Evolutionary conservation across 2,888 invertebrate genomes (phyloP).

Genomic region (Catocala sponsa): DNA sequence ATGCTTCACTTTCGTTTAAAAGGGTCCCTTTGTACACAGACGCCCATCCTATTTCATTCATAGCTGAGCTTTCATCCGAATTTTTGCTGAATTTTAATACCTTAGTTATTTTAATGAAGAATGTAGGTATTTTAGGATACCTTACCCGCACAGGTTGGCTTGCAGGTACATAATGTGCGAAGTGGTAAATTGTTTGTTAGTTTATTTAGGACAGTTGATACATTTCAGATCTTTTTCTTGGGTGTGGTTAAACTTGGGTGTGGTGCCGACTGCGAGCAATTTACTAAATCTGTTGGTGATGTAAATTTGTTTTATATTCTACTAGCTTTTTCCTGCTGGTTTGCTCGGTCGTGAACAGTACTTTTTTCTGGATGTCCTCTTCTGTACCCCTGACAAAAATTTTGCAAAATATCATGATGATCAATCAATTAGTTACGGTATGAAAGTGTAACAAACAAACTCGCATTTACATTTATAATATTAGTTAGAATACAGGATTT

Average conservation of each 20-base stretch:
- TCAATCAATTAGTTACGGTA: too few relatives aligned
- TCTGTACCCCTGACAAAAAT: too few relatives aligned
- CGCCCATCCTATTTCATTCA: constrained; percentile 68
- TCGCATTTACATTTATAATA: too few relatives aligned
- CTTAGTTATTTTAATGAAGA: constrained; percentile 51
- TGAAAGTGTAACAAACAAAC: too few relatives aligned
- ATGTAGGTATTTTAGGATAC: constrained; percentile 43
- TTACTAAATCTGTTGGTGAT: too few relatives aligned
- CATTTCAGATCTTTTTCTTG: not conserved
- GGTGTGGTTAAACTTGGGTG: not conserved
- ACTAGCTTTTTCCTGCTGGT: too few relatives aligned
- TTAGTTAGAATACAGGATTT: too few relatives aligned
- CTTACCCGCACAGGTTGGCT: constrained; percentile 11
- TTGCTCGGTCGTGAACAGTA: too few relatives aligned
- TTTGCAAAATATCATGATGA: too few relatives aligned
- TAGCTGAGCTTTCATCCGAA: constrained; percentile 66
- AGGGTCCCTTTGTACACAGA: constrained; percentile 79
- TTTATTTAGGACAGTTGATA: constrained; percentile 4
- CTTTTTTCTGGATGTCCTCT: too few relatives aligned
- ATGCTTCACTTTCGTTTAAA: constrained; percentile 83
- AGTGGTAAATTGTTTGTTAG: constrained; percentile 12
- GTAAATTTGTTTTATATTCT: too few relatives aligned
- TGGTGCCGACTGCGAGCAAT: too few relatives aligned
- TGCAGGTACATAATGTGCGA: constrained; percentile 13
- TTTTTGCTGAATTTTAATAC: constrained; percentile 51